Conservation (phyloP, 2,888 invertebrate genomes). For the Ptychoptera contaminata region DNA sequence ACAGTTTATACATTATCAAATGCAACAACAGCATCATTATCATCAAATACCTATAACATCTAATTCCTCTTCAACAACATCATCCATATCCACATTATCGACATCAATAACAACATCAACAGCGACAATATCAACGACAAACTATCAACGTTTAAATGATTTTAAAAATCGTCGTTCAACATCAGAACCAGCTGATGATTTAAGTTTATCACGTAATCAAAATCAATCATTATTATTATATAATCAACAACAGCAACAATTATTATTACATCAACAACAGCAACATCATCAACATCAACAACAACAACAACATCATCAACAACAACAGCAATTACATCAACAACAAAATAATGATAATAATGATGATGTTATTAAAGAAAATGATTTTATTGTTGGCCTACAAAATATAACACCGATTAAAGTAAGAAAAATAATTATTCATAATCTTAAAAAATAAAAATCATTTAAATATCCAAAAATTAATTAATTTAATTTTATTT, state of each 20-base stretch:
- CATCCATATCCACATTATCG: too few relatives aligned
- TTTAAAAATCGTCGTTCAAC: constrained; percentile 13
- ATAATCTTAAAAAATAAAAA: not conserved
- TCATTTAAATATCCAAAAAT: not conserved
- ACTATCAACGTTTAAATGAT: constrained; percentile 2
- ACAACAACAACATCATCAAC: constrained; percentile 1
- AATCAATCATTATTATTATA: not conserved
- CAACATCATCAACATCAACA: not conserved
- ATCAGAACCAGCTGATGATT: constrained; percentile 12
- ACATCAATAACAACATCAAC: too few relatives aligned
- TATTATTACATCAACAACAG: too few relatives aligned
- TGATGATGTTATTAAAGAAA: constrained; percentile 7
- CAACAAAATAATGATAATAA: not conserved
- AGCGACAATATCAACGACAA: not conserved
- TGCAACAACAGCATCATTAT: not conserved
- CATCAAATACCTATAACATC: too few relatives aligned
- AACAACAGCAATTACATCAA: constrained; percentile 1
- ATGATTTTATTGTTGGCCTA: constrained; percentile 12
- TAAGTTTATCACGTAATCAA: constrained; percentile 3
- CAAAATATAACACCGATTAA: constrained; percentile 23
- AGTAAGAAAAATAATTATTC: constrained; percentile 21
- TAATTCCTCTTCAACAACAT: too few relatives aligned
- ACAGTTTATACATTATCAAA: not conserved
- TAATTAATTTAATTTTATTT: not conserved
- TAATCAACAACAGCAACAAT: constrained; percentile 1